These are phyloP conservation scores for Homalodisca vitripennis DNA, from an alignment of 1,140 invertebrate species.

Conservation along the genomic window DNA sequence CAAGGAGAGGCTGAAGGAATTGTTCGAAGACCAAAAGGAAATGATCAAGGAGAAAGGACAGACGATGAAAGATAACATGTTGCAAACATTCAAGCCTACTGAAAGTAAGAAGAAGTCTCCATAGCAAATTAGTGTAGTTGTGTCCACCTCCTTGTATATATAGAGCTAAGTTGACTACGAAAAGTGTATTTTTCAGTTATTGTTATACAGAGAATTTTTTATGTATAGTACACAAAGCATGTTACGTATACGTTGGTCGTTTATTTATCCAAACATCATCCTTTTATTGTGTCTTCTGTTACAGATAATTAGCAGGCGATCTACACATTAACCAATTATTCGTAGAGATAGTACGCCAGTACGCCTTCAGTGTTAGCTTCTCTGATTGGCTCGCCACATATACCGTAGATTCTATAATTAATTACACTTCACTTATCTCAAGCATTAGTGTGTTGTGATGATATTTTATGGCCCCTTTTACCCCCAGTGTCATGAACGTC, in stretches of 20 bases:
- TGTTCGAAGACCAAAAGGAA: conserved; percentile 57
- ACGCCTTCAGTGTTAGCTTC: too few relatives aligned
- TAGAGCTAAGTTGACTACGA: not conserved
- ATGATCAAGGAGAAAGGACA: conserved; percentile 51
- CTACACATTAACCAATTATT: too few relatives aligned
- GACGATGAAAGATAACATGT: conserved; percentile 47
- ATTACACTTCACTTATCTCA: too few relatives aligned
- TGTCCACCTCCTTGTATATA: not conserved
- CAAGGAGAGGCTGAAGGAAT: conserved; percentile 58
- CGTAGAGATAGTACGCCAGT: too few relatives aligned
- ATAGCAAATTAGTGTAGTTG: not conserved
- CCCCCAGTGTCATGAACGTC: too few relatives aligned
- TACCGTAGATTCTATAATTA: too few relatives aligned
- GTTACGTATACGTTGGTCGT: not conserved
- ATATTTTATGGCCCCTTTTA: too few relatives aligned
- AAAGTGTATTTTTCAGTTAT: not conserved
- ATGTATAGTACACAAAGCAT: conserved; percentile 1
- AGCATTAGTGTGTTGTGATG: too few relatives aligned
- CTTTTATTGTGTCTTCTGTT: not conserved
- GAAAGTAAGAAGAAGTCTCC: conserved; percentile 39
- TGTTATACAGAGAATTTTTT: conserved; percentile 10
- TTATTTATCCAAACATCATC: not conserved
- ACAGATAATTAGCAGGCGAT: conserved; percentile 24
- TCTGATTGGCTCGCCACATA: too few relatives aligned
- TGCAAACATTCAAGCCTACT: conserved; percentile 22